Conservation (phyloP, 64 coral and sea anemone genomes). For the Acropora tenuis region DNA sequence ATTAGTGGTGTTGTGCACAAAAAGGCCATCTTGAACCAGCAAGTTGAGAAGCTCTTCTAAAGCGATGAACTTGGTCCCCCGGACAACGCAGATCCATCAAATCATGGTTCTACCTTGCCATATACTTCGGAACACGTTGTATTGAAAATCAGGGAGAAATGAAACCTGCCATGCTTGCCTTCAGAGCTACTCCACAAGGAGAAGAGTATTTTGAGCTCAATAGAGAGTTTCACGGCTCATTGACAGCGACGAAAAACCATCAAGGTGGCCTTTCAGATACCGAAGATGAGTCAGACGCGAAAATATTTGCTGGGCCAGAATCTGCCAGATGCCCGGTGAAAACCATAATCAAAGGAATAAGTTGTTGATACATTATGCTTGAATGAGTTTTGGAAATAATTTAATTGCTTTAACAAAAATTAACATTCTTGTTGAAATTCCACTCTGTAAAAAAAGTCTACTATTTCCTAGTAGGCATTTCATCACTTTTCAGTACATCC, state of each 20-base stretch:
- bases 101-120: not conserved
- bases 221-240: not conserved
- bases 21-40: slow-evolving; percentile 31
- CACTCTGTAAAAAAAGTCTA: too few species aligned
- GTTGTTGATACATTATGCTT: too few species aligned
- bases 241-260: not conserved
- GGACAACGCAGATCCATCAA: slow-evolving; percentile 16
- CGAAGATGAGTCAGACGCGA: not conserved
- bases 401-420: too few species aligned
- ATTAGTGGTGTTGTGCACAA: slow-evolving; percentile 23
- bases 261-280: not conserved
- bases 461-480: too few species aligned
- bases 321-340: not conserved
- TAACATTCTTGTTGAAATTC: too few species aligned
- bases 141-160: too few species aligned
- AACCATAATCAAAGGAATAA: not conserved
- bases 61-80: slow-evolving; percentile 18
- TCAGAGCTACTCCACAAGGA: not conserved
- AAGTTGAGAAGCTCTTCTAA: slow-evolving; percentile 33
- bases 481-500: too few species aligned
- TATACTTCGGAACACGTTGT: not conserved
- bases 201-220: not conserved
- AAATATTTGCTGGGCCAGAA: not conserved
- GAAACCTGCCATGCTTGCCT: too few species aligned
- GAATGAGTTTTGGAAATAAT: too few species aligned